Evolutionary conservation across 2,888 invertebrate genomes (phyloP), one percentile per base, ranked within the genome.

Genomic region (Dicranocentrus wangi): DNA sequence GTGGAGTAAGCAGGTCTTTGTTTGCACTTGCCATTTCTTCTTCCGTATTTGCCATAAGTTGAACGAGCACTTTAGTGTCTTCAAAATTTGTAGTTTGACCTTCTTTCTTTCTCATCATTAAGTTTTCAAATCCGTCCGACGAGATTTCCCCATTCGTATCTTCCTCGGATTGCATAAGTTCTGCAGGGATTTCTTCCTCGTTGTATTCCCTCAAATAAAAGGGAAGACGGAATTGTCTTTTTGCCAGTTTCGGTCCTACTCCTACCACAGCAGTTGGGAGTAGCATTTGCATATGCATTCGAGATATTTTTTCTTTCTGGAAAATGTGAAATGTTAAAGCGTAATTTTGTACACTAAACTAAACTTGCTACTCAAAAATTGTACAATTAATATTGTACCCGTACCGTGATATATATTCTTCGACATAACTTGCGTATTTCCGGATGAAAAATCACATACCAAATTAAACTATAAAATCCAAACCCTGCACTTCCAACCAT

Each of bases 181-280:
- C 80, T 17, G 66, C 72, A 25, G 80, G 72, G 32, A 72, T 21
- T 32, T 81, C 81, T 68, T 81, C 81, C 15, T 81, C 81, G 7
- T 61, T 51, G 27, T 73, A 75, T 27, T 73, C 61, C 21, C 81
- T 19, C 3, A 81, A 17, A 25, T 23, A 13, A 42, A 53, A 73
- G 10, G 81, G 81, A 10, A 81, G 63, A 3, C 75, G 47, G 15
- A 68, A 68, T 28, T 23, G 69, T 17, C 55, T 19, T 58, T 47
- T 73, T 7, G 39, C 17, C 21, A 51, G 66, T 15, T 60, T 68
- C 15, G 25, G 2, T n/a, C n/a, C 19, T 66, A 15, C 13, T 47
- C 66, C 39, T 5, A 13, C 1, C 28, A 47, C 65, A n/a, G 47
- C 13, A 55, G 63, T 81, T n/a, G 39, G 13, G 25, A 58, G 8